Conservation (phyloP, 2,113 vertebrate genomes). For the Xenotilapia flavipinnis region DNA sequence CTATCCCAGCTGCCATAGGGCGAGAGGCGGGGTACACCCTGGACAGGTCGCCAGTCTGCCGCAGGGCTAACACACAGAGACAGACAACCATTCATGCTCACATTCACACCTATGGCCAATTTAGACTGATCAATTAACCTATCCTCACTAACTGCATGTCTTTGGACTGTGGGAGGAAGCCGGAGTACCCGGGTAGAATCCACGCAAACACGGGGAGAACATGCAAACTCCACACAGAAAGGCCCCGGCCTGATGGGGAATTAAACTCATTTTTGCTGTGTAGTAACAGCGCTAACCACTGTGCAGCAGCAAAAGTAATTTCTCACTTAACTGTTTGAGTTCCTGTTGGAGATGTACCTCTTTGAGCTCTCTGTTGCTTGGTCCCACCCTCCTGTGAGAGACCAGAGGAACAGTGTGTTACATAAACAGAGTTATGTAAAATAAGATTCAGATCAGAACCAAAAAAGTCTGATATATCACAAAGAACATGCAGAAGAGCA, state of each 20-base stretch:
- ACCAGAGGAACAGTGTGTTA: not conserved
- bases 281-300: rapidly evolving
- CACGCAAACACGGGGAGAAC: not conserved
- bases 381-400: slow-evolving; percentile 21
- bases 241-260: not conserved
- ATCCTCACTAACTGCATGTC: not conserved
- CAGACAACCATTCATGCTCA: not conserved
- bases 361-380: not conserved
- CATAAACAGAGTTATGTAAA: not conserved
- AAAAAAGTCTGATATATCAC: not conserved
- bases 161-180: not conserved
- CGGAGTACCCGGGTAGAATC: not conserved
- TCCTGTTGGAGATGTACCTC: not conserved
- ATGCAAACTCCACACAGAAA: not conserved
- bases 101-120: not conserved
- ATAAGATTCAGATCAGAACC: not conserved
- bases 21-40: not conserved
- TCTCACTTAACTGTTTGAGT: slow-evolving; percentile 27
- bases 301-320: not conserved
- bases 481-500: not conserved
- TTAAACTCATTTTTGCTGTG: not conserved
- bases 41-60: not conserved
- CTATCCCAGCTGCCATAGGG: not conserved
- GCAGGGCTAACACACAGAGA: not conserved
- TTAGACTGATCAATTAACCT: not conserved